phyloP scores from a whole-genome alignment of 2,113 vertebrate species.

The Morone saxatilis region DNA sequence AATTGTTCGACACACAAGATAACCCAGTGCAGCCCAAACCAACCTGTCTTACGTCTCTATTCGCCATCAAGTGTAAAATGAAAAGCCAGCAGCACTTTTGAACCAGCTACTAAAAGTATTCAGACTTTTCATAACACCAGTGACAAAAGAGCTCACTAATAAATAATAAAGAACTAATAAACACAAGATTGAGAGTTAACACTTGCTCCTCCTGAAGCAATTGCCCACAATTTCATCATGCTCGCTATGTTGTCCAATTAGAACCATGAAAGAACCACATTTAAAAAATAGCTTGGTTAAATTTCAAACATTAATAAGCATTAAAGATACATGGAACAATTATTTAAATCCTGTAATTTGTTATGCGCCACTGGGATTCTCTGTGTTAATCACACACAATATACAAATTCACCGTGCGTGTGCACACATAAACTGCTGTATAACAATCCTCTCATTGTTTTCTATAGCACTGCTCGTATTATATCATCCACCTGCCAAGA shows the following conservation, averaged over 20 bases:
- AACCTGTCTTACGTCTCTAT: neutral
- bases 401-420: neutral
- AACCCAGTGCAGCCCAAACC: neutral
- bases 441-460: constrained; percentile 28
- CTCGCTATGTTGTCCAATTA: constrained; percentile 40
- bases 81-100: constrained; percentile 3
- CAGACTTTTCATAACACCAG: neutral
- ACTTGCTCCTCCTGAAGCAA: constrained; percentile 10
- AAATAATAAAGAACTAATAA: constrained; percentile 12
- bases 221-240: constrained; percentile 69
- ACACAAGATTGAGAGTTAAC: neutral
- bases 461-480: neutral
- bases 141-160: constrained; percentile 23
- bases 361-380: constrained; percentile 24
- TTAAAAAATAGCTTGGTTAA: constrained; percentile 6
- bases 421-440: neutral
- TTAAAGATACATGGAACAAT: constrained; percentile 27
- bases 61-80: neutral
- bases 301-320: constrained; percentile 27
- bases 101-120: constrained; percentile 6
- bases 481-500: constrained; percentile 26
- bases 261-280: constrained; percentile 26
- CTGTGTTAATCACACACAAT: constrained; percentile 39
- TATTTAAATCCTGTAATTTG: constrained; percentile 41
- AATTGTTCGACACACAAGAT: neutral